Base-by-base conservation (phyloP, 2,113 vertebrate species). In the Clarias batrachus region DNA sequence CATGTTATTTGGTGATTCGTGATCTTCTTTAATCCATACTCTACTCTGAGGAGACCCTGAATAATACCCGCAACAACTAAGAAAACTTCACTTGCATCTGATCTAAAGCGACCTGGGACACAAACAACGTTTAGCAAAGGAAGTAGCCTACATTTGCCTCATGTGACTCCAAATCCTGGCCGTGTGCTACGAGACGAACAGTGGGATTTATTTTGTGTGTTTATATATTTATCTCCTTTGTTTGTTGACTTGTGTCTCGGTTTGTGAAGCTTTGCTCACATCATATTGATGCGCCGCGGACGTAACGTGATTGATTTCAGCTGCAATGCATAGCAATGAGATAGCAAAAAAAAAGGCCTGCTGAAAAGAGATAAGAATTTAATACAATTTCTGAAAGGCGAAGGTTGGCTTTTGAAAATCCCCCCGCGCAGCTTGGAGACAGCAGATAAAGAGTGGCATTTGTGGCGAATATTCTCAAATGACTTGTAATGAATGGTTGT, bases 321-420 rank as follows among this genome's bases (percentile, higher is more conserved):
- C 96, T 92, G 89, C 93, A 94, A 92, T 90, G 92, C 92, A 94
- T 96, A 97, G 98, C 98, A 98, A 98, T 97, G 92, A 95, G 89
- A 94, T 93, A 89, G 93, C 93, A 88, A 94, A 93, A 94, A 63
- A 95, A 95, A 96, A 94, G 94, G 96, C 93, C 98, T 98, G 98
- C 95, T 94, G 96, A 94, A 94, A 93, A 94, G 94, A 94, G 97
- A 98, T 98, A 99, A 98, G 97, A 94, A 94, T 96, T 97, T 96
- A 97, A 97, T 97, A 97, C 97, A 97, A 97, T 98, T 96, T 96
- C 95, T 96, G 95, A 97, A 97, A 96, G 96, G 95, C 95, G 94
- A 95, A 97, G 96, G 96, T 96, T 96, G 94, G 96, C 96, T 96
- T 96, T 96, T 96, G 95, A 96, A 97, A 96, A 96, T 96, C 93